Evolutionary conservation across 2,797 vertebrate species (phyloP), one percentile per base, ranked within the genome.

Genomic region (Denticeps clupeoides): DNA sequence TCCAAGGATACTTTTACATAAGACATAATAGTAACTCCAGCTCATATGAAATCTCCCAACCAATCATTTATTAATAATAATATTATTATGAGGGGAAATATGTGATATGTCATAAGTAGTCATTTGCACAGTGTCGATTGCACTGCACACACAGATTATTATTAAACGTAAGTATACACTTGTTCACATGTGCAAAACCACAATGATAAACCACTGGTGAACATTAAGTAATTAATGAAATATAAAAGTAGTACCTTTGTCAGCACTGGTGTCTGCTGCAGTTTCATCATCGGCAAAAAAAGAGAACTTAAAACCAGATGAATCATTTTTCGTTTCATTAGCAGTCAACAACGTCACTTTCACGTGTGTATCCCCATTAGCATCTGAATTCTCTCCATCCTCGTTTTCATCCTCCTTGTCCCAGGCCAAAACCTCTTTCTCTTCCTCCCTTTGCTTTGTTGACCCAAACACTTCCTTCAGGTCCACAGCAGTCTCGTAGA

Each of bases 401-500:
- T 58, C 23, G 16, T 61, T 29, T 10, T 68, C 63, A 27, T 75
- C 64, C 10, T 71, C n/a, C 24, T 16, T 50, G 45, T 85, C 69
- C 25, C 85, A 82, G 49, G 46, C 42, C 11, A 50, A 35, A 0
- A 24, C 23, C 21, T 12, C 62, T 42, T 41, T 11, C 55, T 51
- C 15, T n/a, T 45, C 50, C 16, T 56, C 16, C 7, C 0, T 16
- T 0, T 59, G 65, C 48, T 76, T 80, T 3, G 58, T 45, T 25
- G 55, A 27, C 15, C 81, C 81, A 31, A 97, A 91, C 35, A 85
- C 78, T 3, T 83, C 82, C 70, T 88, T 95, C 42, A 97, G 72
- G 60, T 95, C 83, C 0, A 47, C 57, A 1, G 79, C 58, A 38
- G 96, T 83, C 0, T 88, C 58, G 1, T 85, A 92, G 58, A 83